phyloP scores from a whole-genome alignment of 1,140 invertebrate species.

The Leptinotarsa lineolata region DNA sequence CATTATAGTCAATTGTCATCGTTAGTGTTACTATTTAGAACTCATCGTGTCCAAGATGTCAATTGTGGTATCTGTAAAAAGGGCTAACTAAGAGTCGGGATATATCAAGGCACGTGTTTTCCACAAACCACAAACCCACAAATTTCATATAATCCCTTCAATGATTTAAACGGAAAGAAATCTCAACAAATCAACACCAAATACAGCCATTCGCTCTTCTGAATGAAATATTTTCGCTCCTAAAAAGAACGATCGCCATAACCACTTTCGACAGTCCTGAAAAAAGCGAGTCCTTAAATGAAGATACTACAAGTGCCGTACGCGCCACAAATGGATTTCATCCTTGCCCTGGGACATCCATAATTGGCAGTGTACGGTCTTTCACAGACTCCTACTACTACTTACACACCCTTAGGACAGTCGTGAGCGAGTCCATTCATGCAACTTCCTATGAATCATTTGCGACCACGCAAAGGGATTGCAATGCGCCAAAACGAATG shows the following conservation, averaged over 20 bases:
- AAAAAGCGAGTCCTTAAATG: conserved; percentile 21
- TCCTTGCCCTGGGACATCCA: conserved; percentile 32
- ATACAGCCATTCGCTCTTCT: not conserved
- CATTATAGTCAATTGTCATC: too few relatives aligned
- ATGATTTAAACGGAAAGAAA: too few relatives aligned
- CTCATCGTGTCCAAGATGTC: too few relatives aligned
- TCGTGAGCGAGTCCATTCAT: conserved; percentile 31
- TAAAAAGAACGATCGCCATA: conserved; percentile 20
- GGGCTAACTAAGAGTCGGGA: too few relatives aligned
- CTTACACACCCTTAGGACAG: conserved; percentile 38
- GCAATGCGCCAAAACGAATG: conserved; percentile 1
- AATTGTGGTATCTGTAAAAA: too few relatives aligned
- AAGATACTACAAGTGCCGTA: conserved; percentile 22
- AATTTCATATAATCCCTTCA: too few relatives aligned
- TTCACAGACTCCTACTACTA: conserved; percentile 28
- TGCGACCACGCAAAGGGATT: conserved; percentile 1
- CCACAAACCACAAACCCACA: too few relatives aligned
- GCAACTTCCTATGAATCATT: conserved; percentile 8
- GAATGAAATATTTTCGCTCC: conserved; percentile 10
- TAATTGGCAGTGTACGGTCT: conserved; percentile 22
- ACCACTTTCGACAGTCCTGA: conserved; percentile 10
- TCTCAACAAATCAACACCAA: not conserved
- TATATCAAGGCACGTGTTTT: too few relatives aligned
- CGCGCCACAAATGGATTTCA: conserved; percentile 20
- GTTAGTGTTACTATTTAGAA: too few relatives aligned